Conservation (phyloP, 1,140 invertebrate species). For the Drosophila virilis region DNA sequence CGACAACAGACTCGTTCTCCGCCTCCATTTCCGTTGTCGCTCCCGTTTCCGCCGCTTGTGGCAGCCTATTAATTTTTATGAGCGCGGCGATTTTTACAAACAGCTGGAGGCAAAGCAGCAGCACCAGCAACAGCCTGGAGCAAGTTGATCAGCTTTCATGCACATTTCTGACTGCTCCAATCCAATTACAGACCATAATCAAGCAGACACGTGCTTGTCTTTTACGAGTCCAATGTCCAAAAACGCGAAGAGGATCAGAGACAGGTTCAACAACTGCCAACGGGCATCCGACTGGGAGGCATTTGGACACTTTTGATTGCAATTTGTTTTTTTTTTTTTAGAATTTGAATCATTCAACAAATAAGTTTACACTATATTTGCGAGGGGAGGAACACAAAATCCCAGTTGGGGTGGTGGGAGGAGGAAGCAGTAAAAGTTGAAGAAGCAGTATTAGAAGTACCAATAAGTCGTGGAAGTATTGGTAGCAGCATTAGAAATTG, state of each 20-base stretch:
- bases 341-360: too few relatives aligned
- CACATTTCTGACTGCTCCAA: constrained; percentile 19
- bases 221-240: constrained; percentile 15
- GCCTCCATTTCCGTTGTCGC: too few relatives aligned
- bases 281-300: background rate
- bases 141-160: constrained; percentile 39
- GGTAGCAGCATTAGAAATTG: too few relatives aligned
- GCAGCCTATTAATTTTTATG: constrained; percentile 44
- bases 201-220: constrained; percentile 28
- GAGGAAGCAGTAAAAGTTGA: too few relatives aligned
- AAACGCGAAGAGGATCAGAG: constrained; percentile 1
- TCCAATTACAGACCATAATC: constrained; percentile 41
- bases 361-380: too few relatives aligned
- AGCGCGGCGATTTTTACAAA: constrained; percentile 32
- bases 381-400: too few relatives aligned
- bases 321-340: too few relatives aligned
- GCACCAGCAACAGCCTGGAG: background rate
- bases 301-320: constrained; percentile 6
- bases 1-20: constrained; percentile 9
- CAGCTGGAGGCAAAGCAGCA: background rate
- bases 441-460: too few relatives aligned
- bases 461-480: too few relatives aligned
- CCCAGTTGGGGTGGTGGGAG: too few relatives aligned
- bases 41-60: background rate
- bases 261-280: background rate